These are phyloP conservation scores for Scrobipalpa costella DNA, from an alignment of 2,888 invertebrate genomes.

Conservation along the genomic window DNA sequence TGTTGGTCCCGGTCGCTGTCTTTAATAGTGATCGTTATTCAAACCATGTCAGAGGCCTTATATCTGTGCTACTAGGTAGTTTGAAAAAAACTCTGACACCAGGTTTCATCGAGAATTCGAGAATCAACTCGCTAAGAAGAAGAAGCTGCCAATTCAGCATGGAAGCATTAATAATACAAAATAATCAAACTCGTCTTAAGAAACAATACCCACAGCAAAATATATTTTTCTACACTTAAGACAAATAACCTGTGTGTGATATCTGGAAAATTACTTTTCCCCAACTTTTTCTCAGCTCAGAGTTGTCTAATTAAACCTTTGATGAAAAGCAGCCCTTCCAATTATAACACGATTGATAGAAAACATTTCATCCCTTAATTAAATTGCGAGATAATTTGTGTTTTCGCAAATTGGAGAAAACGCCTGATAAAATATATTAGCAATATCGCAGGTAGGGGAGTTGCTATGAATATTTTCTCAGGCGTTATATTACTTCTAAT, in stretches of 20 bases:
- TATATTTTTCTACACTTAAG: background rate
- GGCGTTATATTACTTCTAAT: background rate
- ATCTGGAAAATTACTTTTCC: conserved; percentile 4
- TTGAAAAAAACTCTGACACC: too few species aligned
- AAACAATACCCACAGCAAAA: background rate
- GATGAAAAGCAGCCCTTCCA: conserved; percentile 35
- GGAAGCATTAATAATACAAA: too few species aligned
- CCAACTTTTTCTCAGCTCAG: background rate
- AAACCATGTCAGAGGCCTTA: too few species aligned
- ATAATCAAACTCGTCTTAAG: background rate
- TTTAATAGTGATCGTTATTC: too few species aligned
- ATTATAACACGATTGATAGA: conserved; percentile 34
- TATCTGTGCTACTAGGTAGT: too few species aligned
- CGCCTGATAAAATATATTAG: background rate
- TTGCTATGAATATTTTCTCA: background rate
- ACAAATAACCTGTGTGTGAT: background rate
- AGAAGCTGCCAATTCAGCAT: too few species aligned
- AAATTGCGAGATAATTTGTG: conserved; percentile 25
- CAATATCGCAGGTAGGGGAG: background rate
- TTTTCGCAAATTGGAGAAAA: conserved; percentile 11
- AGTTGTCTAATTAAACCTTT: conserved; percentile 30
- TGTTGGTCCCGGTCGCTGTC: too few species aligned
- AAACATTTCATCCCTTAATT: conserved; percentile 32
- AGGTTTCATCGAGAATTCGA: too few species aligned
- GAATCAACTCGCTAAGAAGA: too few species aligned